Percentiles rank a stretch among this genome's conserved stretches.
Conservation (phyloP, 2,888 invertebrate species). For the Troglohyphantes excavatus region DNA sequence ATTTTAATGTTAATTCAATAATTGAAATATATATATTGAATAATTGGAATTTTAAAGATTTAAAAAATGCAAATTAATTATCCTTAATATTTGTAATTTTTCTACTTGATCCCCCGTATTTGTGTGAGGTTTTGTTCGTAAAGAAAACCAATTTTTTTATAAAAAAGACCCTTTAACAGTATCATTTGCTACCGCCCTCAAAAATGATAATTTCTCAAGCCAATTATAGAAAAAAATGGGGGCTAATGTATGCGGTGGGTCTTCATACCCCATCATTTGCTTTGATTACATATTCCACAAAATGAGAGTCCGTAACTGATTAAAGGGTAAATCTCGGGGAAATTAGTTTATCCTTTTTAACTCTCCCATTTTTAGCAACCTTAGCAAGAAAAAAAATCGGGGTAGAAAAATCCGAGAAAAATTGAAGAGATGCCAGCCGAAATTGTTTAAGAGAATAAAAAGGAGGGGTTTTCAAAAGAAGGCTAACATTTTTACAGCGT, state of each 20-base stretch:
- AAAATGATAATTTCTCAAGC: conserved; percentile 2
- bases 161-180: not conserved
- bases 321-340: conserved; percentile 60
- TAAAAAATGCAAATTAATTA: too few species aligned
- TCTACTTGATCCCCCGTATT: too few species aligned
- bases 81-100: too few species aligned
- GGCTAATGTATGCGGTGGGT: conserved; percentile 41
- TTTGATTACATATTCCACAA: conserved; percentile 71
- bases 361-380: conserved; percentile 41
- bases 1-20: too few species aligned
- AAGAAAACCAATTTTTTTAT: too few species aligned
- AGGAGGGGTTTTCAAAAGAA: conserved; percentile 14
- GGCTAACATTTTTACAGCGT: conserved; percentile 50
- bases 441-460: conserved; percentile 49
- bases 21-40: too few species aligned
- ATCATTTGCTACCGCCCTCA: not conserved
- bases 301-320: conserved; percentile 62
- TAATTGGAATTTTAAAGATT: too few species aligned
- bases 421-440: conserved; percentile 29
- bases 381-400: not conserved
- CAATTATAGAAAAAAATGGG: conserved; percentile 3
- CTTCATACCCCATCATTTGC: conserved; percentile 63
- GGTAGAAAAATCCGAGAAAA: conserved; percentile 34
- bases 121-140: too few species aligned
- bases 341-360: conserved; percentile 68